A percentile compares a stretch with the other conserved stretches of the same genome.
These are phyloP conservation scores for Cotesia glomerata DNA, from an alignment of 1,140 invertebrate genomes.

Conservation along the genomic window DNA sequence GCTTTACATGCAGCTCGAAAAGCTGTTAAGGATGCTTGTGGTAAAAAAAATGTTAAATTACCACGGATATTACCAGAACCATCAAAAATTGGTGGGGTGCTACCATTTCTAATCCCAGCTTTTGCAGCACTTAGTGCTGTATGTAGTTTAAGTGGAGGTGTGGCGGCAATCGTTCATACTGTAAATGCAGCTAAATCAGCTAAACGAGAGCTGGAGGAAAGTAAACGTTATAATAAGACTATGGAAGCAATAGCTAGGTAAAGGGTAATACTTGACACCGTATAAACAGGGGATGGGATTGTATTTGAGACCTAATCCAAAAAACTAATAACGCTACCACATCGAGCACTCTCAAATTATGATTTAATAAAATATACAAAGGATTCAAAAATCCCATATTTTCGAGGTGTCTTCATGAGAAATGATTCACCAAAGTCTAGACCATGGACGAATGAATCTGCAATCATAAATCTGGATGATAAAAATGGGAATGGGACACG, in stretches of 20 bases:
- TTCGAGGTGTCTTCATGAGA: no score
- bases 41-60: not conserved
- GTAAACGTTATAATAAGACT: slow-evolving; percentile 38
- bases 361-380: slow-evolving; percentile 38
- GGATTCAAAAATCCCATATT: slow-evolving; percentile 36
- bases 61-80: not conserved
- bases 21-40: no score
- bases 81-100: no score
- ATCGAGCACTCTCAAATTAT: slow-evolving; percentile 33
- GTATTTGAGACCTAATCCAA: slow-evolving; percentile 16
- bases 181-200: slow-evolving; percentile 39
- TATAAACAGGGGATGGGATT: slow-evolving; percentile 43
- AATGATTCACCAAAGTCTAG: slow-evolving; percentile 36
- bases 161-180: slow-evolving; percentile 11
- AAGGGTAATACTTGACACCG: slow-evolving; percentile 43
- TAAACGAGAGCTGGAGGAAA: slow-evolving; percentile 38
- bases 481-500: not conserved
- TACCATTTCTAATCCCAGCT: no score
- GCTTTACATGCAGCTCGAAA: no score
- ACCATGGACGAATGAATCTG: slow-evolving; percentile 19
- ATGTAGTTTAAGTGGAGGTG: no score
- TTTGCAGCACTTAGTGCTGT: no score
- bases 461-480: slow-evolving; percentile 9
- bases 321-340: slow-evolving; percentile 26
- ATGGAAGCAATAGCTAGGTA: slow-evolving; percentile 50